These are phyloP conservation scores for Microhierax caerulescens DNA, from an alignment of 2,797 vertebrate species.

Conservation along the genomic window DNA sequence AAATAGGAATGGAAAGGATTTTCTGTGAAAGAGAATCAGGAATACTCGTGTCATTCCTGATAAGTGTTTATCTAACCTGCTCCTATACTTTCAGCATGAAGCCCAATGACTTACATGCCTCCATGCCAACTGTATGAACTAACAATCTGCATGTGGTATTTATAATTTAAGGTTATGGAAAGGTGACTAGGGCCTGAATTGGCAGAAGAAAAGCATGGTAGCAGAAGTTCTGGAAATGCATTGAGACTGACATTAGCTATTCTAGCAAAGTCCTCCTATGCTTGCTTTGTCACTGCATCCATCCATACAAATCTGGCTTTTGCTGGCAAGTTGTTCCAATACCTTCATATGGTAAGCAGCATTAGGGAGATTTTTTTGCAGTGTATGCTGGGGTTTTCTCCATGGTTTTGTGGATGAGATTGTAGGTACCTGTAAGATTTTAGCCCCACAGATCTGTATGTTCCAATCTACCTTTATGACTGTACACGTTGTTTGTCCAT, in stretches of 20 bases:
- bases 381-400: not conserved
- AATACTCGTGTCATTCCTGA: not conserved
- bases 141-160: not conserved
- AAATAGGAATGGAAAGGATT: not conserved
- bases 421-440: not conserved
- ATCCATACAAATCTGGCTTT: not conserved
- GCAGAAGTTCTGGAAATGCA: not conserved
- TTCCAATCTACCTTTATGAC: not conserved
- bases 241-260: not conserved
- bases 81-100: not conserved
- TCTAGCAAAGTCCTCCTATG: not conserved
- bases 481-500: not conserved
- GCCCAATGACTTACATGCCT: not conserved
- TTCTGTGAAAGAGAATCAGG: not conserved
- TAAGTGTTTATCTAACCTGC: not conserved
- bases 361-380: not conserved
- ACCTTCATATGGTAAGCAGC: accelerated
- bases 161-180: not conserved
- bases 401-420: not conserved
- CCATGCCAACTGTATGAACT: not conserved
- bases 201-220: not conserved
- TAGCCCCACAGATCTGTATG: not conserved
- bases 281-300: not conserved
- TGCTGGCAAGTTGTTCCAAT: not conserved
- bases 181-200: not conserved